Evolutionary conservation across 2,113 vertebrate species (phyloP).

Genomic region (Hippolais icterina): DNA sequence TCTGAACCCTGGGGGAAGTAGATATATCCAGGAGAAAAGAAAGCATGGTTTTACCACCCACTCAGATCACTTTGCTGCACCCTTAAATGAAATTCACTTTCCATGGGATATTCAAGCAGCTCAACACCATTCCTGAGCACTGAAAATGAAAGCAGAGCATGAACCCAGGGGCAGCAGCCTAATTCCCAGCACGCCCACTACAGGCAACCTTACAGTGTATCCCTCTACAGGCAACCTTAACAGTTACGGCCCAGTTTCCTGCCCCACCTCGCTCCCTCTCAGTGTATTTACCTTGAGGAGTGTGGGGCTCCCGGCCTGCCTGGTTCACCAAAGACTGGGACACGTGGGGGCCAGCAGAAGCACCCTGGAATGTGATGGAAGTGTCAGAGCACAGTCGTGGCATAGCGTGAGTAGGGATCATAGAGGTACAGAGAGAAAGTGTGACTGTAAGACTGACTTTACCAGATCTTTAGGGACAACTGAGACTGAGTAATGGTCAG

Average conservation of each 20-base stretch:
- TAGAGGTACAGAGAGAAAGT: not conserved
- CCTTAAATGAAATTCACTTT: not conserved
- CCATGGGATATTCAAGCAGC: not conserved
- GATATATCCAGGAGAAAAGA: not conserved
- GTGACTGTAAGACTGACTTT: not conserved
- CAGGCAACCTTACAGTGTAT: not conserved
- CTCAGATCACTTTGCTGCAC: not conserved
- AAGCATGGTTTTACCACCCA: not conserved
- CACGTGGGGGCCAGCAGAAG: conserved; percentile 34
- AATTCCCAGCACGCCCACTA: not conserved
- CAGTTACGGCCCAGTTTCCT: not conserved
- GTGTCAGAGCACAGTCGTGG: not conserved
- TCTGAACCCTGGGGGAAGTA: not conserved
- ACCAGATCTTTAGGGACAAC: not conserved
- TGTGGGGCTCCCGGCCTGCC: conserved; percentile 61
- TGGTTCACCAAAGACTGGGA: conserved; percentile 71
- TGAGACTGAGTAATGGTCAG: not conserved
- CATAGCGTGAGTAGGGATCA: not conserved
- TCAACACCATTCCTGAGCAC: not conserved
- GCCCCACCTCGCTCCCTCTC: accelerated
- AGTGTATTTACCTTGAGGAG: conserved; percentile 73
- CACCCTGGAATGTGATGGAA: conserved; percentile 57
- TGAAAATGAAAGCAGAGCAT: not conserved
- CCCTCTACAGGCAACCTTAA: not conserved
- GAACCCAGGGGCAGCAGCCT: not conserved